Evolutionary conservation across 2,113 vertebrate genomes (phyloP).

Genomic region (Chrysemys picta): DNA sequence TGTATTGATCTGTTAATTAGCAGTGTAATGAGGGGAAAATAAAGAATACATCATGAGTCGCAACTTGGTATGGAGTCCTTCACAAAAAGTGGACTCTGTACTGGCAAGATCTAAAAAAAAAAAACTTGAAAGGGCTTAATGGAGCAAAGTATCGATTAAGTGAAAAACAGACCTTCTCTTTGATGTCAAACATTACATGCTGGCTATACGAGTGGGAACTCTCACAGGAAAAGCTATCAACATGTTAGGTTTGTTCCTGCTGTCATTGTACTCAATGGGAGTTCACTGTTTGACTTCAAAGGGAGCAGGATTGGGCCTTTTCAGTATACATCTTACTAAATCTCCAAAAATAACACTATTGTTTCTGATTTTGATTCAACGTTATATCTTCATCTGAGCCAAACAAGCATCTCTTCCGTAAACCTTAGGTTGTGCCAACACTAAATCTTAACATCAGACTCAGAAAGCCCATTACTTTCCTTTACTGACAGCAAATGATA

Average conservation of each 20-base stretch:
- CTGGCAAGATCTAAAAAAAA: background rate
- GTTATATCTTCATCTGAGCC: background rate
- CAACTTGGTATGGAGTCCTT: background rate
- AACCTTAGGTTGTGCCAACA: background rate
- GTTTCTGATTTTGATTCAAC: background rate
- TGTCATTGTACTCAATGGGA: background rate
- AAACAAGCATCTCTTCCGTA: background rate
- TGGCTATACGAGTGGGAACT: background rate
- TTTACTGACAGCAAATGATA: background rate
- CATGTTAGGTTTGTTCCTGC: background rate
- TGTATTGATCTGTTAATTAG: background rate
- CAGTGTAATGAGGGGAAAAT: background rate
- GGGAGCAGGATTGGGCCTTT: background rate
- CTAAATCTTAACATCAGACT: background rate
- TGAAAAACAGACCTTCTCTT: background rate
- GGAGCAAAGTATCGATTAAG: background rate
- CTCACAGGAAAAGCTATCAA: background rate
- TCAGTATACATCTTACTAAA: background rate
- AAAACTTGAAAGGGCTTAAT: background rate
- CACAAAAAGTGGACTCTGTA: background rate
- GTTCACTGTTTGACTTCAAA: background rate
- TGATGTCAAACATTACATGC: background rate
- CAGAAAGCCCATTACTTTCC: background rate
- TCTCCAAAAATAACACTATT: too few relatives aligned
- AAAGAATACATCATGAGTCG: background rate